Conservation (phyloP, 2,888 invertebrate species). For the Hoplodrina blanda region DNA sequence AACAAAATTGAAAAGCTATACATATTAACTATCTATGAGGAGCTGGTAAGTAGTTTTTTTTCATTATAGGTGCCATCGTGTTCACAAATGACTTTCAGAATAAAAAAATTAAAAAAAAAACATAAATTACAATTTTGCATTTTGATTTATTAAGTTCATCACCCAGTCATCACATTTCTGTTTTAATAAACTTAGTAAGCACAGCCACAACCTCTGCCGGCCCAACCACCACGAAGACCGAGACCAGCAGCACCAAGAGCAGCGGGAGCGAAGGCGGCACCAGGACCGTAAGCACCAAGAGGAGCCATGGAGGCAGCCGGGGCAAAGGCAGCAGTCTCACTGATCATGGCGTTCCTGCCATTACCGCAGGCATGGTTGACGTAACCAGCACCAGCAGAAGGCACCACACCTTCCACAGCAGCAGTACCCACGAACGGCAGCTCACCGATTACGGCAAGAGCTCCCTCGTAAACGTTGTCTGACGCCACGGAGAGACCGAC, state of each 20-base stretch:
- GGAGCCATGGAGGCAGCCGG: conserved; percentile 54
- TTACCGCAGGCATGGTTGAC: conserved; percentile 75
- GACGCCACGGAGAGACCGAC: neutral
- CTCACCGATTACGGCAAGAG: conserved; percentile 10
- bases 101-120: too few species aligned
- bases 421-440: conserved; percentile 6
- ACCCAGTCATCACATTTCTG: neutral
- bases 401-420: conserved; percentile 56
- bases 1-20: too few species aligned
- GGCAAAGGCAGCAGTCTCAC: conserved; percentile 34
- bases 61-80: too few species aligned
- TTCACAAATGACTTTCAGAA: too few species aligned
- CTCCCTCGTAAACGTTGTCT: conserved; percentile 51
- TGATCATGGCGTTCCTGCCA: conserved; percentile 63
- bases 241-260: conserved; percentile 1
- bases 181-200: too few species aligned
- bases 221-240: neutral
- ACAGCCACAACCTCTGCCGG: too few species aligned
- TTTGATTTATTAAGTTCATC: too few species aligned
- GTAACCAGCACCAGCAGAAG: conserved; percentile 71
- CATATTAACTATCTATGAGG: too few species aligned
- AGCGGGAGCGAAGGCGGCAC: conserved; percentile 25
- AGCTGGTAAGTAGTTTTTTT: too few species aligned
- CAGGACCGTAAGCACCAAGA: conserved; percentile 10
- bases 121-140: too few species aligned